Evolutionary conservation across 2,113 vertebrate species (phyloP).

Genomic region (Campylorhamphus procurvoides): DNA sequence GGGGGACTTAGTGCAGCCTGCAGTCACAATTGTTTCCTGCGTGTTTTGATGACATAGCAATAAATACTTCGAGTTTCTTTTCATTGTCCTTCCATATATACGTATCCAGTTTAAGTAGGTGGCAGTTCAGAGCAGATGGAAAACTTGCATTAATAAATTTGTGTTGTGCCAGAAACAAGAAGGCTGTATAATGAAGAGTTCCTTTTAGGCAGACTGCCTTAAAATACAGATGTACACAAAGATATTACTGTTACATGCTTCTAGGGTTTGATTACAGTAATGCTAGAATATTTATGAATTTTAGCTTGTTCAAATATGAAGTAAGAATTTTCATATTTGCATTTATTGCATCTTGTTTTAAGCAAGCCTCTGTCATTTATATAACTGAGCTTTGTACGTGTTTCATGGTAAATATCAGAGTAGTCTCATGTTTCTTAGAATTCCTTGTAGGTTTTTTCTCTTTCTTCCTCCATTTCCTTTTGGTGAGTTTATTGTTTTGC

Average conservation of each 20-base stretch:
- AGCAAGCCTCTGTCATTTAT: background rate
- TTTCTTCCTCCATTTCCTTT: background rate
- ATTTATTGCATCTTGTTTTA: background rate
- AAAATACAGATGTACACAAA: background rate
- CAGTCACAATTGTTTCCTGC: background rate
- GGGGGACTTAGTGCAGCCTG: rapidly evolving
- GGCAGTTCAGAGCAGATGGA: background rate
- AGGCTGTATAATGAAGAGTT: no score
- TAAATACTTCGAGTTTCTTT: background rate
- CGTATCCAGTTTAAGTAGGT: background rate
- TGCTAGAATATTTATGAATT: background rate
- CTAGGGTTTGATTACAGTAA: background rate
- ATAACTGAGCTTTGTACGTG: background rate
- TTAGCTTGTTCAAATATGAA: background rate
- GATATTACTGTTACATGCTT: background rate
- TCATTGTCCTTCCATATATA: background rate
- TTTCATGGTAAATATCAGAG: background rate
- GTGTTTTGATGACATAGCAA: background rate
- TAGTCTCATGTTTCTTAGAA: background rate
- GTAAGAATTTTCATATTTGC: rapidly evolving
- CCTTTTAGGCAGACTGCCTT: background rate
- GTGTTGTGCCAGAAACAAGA: background rate
- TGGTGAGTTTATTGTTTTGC: background rate
- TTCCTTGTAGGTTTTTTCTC: background rate
- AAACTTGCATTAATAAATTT: background rate